Conservation (phyloP, 2,797 vertebrate genomes). For the Hypotaenidia philippensis region DNA sequence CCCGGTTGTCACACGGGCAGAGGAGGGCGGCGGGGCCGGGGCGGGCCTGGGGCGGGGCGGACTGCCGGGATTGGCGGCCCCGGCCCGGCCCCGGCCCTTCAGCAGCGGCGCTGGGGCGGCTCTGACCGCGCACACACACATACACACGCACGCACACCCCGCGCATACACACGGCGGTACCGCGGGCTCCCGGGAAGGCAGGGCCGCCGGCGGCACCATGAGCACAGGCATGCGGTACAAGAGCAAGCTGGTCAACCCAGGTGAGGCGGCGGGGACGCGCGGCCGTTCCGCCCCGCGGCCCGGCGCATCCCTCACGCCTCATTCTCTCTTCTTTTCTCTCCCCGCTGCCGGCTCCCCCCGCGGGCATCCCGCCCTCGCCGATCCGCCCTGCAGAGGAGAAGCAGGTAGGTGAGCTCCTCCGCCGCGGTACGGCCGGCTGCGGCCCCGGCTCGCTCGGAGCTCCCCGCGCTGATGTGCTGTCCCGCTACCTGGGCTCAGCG, state of each 20-base stretch:
- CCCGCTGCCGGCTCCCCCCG: conserved; percentile 4
- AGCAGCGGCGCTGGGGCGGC: background rate
- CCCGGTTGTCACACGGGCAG: background rate
- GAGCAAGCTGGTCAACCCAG: conserved; percentile 92
- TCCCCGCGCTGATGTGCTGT: background rate
- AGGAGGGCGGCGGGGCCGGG: background rate
- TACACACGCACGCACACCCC: background rate
- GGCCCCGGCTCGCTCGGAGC: background rate
- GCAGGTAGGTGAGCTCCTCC: conserved; percentile 62
- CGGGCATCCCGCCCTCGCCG: conserved; percentile 30
- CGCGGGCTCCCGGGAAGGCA: background rate
- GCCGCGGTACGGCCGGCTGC: background rate
- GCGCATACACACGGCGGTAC: background rate
- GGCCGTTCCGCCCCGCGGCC: conserved; percentile 19
- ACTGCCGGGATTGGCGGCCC: background rate
- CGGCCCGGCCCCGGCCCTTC: background rate
- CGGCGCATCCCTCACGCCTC: conserved; percentile 26
- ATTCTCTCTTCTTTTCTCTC: conserved; percentile 19
- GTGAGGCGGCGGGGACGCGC: conserved; percentile 79
- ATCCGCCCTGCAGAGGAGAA: conserved; percentile 45
- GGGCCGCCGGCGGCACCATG: conserved; percentile 79
- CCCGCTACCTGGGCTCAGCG: background rate
- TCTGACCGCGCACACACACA: background rate
- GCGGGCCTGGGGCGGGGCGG: background rate
- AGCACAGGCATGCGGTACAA: conserved; percentile 92